Conservation (phyloP, 2,113 vertebrate genomes). For the Neolamprologus longior region DNA sequence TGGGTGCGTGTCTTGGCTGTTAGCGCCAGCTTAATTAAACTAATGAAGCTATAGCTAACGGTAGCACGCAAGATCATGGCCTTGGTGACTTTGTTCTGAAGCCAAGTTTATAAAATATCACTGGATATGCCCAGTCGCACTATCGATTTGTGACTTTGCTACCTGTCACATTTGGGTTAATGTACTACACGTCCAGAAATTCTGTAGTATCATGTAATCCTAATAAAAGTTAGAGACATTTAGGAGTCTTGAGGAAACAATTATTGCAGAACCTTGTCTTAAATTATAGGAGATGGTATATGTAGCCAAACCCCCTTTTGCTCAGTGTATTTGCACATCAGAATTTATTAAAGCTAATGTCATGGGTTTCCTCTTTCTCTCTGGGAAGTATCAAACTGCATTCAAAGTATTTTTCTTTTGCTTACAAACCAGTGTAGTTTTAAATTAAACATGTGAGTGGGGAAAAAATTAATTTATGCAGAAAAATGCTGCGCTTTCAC, state of each 20-base stretch:
- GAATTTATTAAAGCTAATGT: not conserved
- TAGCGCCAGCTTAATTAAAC: slow-evolving; percentile 18
- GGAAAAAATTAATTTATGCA: not conserved
- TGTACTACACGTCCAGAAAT: not conserved
- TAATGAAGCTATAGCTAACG: slow-evolving; percentile 15
- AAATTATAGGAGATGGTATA: not conserved
- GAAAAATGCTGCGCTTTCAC: not conserved
- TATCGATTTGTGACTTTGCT: not conserved
- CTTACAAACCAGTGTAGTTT: not conserved
- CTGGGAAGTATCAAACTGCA: not conserved
- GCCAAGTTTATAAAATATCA: not conserved
- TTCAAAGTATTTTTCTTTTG: not conserved
- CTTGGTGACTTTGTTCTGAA: not conserved
- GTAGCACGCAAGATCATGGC: not conserved
- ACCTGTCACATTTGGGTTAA: not conserved
- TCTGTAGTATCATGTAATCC: not conserved
- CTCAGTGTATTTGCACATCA: not conserved
- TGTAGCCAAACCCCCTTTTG: not conserved
- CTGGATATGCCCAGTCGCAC: not conserved
- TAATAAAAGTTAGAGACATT: not conserved
- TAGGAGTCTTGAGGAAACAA: not conserved
- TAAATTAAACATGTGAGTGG: not conserved
- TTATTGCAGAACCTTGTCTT: not conserved
- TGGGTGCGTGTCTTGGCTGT: not conserved
- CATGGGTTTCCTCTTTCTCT: not conserved